Conservation (phyloP, 2,888 invertebrate genomes). For the Caenorhabditis sp. region DNA sequence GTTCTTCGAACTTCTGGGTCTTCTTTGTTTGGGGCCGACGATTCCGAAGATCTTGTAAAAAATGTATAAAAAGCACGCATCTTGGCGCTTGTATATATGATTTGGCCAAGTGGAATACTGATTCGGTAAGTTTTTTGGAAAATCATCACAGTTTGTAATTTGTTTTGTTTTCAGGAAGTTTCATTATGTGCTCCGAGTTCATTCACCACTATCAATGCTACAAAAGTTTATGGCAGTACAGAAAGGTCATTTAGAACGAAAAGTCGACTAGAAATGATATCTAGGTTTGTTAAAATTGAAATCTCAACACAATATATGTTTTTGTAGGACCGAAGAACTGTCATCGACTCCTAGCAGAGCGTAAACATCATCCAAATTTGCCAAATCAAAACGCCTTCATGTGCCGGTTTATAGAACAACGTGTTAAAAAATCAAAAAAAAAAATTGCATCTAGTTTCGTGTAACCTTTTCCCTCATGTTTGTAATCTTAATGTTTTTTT, state of each 20-base stretch:
- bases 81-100: conserved; percentile 45
- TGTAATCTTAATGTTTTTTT: not conserved
- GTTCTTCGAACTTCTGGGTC: conserved; percentile 69
- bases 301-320: not conserved
- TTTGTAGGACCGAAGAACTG: conserved; percentile 30
- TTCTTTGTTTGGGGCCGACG: conserved; percentile 69
- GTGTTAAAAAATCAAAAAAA: not conserved
- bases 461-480: not conserved
- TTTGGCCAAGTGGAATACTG: conserved; percentile 47
- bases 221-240: conserved; percentile 51
- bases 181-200: conserved; percentile 51
- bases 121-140: conserved; percentile 32
- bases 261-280: conserved; percentile 21
- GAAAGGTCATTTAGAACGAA: conserved; percentile 32
- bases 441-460: not conserved
- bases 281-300: conserved; percentile 7
- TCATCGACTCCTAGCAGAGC: conserved; percentile 23
- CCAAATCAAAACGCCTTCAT: not conserved
- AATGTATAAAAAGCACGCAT: conserved; percentile 38
- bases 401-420: not conserved
- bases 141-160: not conserved
- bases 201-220: conserved; percentile 53
- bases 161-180: conserved; percentile 26
- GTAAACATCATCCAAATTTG: not conserved
- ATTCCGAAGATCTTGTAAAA: conserved; percentile 51